Evolutionary conservation across 2,797 vertebrate genomes (phyloP), one percentile per base, ranked within the genome.

Genomic region (Sebastes paucispinis): DNA sequence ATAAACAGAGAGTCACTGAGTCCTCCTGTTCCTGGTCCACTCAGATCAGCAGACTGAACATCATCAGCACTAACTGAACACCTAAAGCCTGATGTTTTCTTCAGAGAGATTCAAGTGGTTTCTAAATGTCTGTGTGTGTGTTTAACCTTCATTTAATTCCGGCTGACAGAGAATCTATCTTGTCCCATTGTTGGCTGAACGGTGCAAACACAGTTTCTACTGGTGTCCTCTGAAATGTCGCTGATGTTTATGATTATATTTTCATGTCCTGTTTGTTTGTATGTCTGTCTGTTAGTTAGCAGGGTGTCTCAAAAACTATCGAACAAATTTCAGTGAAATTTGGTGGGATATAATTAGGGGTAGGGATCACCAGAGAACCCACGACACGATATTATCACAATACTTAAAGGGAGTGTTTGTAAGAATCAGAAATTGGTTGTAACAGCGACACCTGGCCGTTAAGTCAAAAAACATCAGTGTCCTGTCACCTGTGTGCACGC

Each of bases 1-100:
- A 14, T 22, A 84, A 89, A 92, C 76, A 91, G 27, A 84, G 73
- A 54, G 24, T 13, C 36, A 55, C 59, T 5, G 32, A 18, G n/a
- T 72, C 39, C 32, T 76, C 58, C 22, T 63, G 79, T 66, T 78
- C 79, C 73, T 80, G 59, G 12, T 60, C 31, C 54, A 29, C 65
- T 83, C 22, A 18, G 12, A 22, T 82, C 57, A 50, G 71, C 50
- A 59, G 72, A 76, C 68, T 25, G 25, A 20, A 58, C 31, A 69
- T 59, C 70, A 39, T 31, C 72, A 73, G 66, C 32, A n/a, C 9
- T 1, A 18, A 75, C 5, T 6, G 52, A 73, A 59, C 43, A 43
- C 20, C 13, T 20, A 8, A 24, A 13, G 4, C 8, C 29, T 64
- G 59, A 22, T 43, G 54, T 52, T 18, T n/a, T 39, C 27, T 54